A percentile compares a stretch with the other conserved stretches of the same genome.
phyloP scores from a whole-genome alignment of 1,140 invertebrate species.

The Cephus cinctus region DNA sequence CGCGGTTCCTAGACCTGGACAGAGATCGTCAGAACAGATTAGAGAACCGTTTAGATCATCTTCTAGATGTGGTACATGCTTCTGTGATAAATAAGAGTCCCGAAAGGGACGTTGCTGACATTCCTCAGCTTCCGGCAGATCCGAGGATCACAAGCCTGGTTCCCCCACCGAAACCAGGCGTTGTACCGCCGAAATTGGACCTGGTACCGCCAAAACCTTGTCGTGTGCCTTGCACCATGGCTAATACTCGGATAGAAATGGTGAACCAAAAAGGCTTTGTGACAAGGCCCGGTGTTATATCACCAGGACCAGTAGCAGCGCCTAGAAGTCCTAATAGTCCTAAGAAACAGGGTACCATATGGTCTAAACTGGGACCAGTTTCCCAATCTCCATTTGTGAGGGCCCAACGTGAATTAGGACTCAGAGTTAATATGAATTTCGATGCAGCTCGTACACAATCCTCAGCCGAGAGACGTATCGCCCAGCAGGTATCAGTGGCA shows the following conservation, averaged over 20 bases:
- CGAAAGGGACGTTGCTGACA: constrained; percentile 21
- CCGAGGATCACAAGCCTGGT: constrained; percentile 38
- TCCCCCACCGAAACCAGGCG: constrained; percentile 50
- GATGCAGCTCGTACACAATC: constrained; percentile 41
- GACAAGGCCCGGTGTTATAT: constrained; percentile 43
- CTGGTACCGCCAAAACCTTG: constrained; percentile 52
- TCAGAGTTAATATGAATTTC: constrained; percentile 19
- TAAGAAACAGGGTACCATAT: constrained; percentile 42
- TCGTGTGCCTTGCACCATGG: constrained; percentile 45
- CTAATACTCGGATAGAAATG: constrained; percentile 35
- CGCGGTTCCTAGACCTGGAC: constrained; percentile 47
- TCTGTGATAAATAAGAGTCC: constrained; percentile 40
- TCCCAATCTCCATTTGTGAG: constrained; percentile 51
- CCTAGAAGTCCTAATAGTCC: constrained; percentile 28
- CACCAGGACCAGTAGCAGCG: too few relatives aligned
- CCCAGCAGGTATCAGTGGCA: constrained; percentile 20
- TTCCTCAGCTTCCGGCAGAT: constrained; percentile 19
- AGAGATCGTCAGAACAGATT: constrained; percentile 47
- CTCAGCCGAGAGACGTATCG: constrained; percentile 48
- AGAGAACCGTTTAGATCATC: constrained; percentile 48
- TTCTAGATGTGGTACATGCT: constrained; percentile 47
- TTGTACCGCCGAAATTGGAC: constrained; percentile 49
- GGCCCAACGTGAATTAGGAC: constrained; percentile 49
- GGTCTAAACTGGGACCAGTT: constrained; percentile 52
- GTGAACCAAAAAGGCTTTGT: constrained; percentile 40